Base-by-base conservation (phyloP, 2,113 vertebrate species). In the Microcebus lehilahytsara region DNA sequence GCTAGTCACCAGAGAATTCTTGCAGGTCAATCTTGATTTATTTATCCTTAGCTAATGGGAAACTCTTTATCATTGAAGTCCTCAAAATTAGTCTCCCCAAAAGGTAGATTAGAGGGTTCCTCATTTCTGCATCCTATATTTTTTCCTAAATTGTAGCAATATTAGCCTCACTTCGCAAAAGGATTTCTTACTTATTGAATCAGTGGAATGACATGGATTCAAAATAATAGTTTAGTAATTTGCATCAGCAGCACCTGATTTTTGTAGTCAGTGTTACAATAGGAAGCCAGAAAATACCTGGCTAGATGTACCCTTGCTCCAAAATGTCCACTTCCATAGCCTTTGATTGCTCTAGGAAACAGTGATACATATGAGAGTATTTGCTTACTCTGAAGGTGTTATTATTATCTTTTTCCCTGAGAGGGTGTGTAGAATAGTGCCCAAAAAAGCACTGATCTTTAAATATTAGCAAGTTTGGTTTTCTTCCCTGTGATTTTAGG, bases 251-350 rank as follows among this genome's bases (percentile, higher is more conserved):
- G 42, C 25, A 25, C 40, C 58, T 93, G 25, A 49, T 72, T 71
- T 96, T 96, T 89, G 46, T 72, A 71, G 85, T 89, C 85, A 95
- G 17, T 58, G 20, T 83, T 60, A 93, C 30, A n/a, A 37, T 53
- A 95, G 56, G 40, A 85, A 62, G 37, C 51, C 20, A 32, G 66
- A 91, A 91, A 42, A 37, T 42, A 81, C 20, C 27, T 86, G 53
- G 7, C 51, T 53, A 86, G 80, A 79, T 16, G 32, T 84, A 92
- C 37, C 32, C 75, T 88, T 89, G 40, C 14, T 86, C 67, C n/a
- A 72, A n/a, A 89, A 49, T 60, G 10, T 42, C 56, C 66, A 49
- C 71, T 95, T 95, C 13, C 12, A 6, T 86, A 74, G 42, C 42
- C 71, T 86, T 87, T 71, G 56, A 72, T 86, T 40, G 64, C 13